Evolutionary conservation across 2,113 vertebrate genomes (phyloP).

Genomic region (Sula dactylatra): DNA sequence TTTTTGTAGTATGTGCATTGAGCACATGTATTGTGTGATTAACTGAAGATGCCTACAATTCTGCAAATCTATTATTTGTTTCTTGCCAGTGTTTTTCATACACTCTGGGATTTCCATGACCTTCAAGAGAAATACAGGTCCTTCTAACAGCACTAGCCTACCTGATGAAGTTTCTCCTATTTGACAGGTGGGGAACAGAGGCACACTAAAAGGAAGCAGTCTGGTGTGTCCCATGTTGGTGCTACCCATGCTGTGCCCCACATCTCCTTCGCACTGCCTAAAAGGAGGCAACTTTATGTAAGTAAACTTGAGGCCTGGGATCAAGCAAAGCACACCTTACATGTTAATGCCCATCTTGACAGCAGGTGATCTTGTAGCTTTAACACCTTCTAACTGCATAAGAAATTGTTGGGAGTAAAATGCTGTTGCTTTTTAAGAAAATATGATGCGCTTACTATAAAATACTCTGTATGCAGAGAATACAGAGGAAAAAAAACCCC

Average conservation of each 20-base stretch:
- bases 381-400: background rate
- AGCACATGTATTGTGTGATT: background rate
- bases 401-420: background rate
- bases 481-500: background rate
- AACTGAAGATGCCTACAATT: background rate
- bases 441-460: background rate
- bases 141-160: background rate
- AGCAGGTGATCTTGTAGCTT: background rate
- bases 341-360: background rate
- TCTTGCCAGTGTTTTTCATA: background rate
- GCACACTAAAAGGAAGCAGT: background rate
- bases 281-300: background rate
- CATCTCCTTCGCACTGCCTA: background rate
- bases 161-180: background rate
- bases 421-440: background rate
- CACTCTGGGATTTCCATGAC: background rate
- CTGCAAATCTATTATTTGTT: background rate
- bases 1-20: background rate
- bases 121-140: background rate
- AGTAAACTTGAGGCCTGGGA: background rate
- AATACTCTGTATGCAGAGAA: background rate
- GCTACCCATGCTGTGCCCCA: background rate
- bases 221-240: background rate
- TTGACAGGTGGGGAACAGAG: background rate
- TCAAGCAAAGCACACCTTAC: background rate